Base-by-base conservation (phyloP, 2,888 invertebrate species). In the Cheilosia urbana region DNA sequence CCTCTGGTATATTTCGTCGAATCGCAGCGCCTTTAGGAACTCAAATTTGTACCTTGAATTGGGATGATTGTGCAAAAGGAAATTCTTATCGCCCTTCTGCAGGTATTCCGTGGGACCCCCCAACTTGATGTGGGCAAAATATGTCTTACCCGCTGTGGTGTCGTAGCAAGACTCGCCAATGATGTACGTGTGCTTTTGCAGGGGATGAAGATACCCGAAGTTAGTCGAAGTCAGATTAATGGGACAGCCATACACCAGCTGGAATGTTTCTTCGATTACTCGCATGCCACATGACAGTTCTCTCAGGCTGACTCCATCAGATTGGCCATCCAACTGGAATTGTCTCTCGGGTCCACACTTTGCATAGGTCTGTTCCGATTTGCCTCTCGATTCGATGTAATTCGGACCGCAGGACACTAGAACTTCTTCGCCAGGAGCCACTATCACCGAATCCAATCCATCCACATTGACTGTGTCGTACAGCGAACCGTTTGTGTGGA, bases 111-210 rank as follows among this genome's bases (percentile, higher is more conserved):
- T 81, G 24, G 66, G 62, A 45, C 83, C 75, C 0, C 89, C 89
- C 40, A 88, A 53, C 19, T 89, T 88, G 11, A 89, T 65, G 63
- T 90, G 90, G 7, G 88, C 89, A 65, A 89, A 90, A 17, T 88
- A 60, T 0, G 90, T 89, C 15, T 87, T 83, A 4, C 90, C 90
- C 4, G 77, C 80, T 5, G 68, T 51, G 7, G 81, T 87, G 30
- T 88, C 87, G 34, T 90, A 90, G 75, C 90, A 90, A 0, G 90
- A 89, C 72, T 90, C 90, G 5, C 90, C 90, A 19, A 89, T 78
- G 13, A 90, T 84, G 42, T 88, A 87, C 0, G 89, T 87, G 7
- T 88, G 58, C 7, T 83, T 72, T 51, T 89, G 87, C 5, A 88
- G 57, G 1, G 90, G 90, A 88, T 90, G 88, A 9, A 89, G 88